A percentile compares a stretch with the other conserved stretches of the same genome.
These are phyloP conservation scores for Neopipo cinnamomea DNA, from an alignment of 2,113 vertebrate species.

Conservation along the genomic window DNA sequence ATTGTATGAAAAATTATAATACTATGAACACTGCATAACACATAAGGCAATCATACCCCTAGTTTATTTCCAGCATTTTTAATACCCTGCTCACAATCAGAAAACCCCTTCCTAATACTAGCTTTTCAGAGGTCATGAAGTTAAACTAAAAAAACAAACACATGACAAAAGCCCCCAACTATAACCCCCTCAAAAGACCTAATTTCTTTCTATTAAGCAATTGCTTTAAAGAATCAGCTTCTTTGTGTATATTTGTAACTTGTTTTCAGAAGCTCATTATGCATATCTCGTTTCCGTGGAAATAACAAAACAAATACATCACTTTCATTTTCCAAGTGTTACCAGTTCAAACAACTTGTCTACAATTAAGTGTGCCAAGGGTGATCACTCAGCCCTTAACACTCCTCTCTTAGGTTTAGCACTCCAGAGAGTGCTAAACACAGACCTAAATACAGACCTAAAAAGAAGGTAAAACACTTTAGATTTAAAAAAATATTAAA, in stretches of 20 bases:
- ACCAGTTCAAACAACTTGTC: slow-evolving; percentile 37
- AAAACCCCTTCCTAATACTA: background rate
- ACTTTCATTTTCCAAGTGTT: slow-evolving; percentile 19
- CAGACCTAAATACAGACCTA: background rate
- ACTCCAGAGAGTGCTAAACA: background rate
- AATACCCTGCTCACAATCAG: background rate
- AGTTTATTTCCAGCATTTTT: background rate
- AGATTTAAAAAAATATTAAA: background rate
- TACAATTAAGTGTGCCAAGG: background rate
- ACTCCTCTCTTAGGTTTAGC: background rate
- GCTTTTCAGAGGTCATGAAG: background rate
- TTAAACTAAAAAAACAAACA: background rate
- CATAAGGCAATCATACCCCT: background rate
- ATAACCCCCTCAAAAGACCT: background rate
- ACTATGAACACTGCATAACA: background rate
- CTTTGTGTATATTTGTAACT: background rate
- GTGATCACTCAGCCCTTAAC: background rate
- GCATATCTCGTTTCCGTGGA: slow-evolving; percentile 13
- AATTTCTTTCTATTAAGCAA: background rate
- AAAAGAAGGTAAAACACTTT: background rate
- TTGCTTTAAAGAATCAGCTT: background rate
- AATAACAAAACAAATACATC: slow-evolving; percentile 35
- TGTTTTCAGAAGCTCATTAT: slow-evolving; percentile 23
- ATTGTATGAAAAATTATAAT: background rate
- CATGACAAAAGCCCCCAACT: background rate